Evolutionary conservation across 2,113 vertebrate species (phyloP), one percentile per base, ranked within the genome.

Genomic region (Lynx canadensis): DNA sequence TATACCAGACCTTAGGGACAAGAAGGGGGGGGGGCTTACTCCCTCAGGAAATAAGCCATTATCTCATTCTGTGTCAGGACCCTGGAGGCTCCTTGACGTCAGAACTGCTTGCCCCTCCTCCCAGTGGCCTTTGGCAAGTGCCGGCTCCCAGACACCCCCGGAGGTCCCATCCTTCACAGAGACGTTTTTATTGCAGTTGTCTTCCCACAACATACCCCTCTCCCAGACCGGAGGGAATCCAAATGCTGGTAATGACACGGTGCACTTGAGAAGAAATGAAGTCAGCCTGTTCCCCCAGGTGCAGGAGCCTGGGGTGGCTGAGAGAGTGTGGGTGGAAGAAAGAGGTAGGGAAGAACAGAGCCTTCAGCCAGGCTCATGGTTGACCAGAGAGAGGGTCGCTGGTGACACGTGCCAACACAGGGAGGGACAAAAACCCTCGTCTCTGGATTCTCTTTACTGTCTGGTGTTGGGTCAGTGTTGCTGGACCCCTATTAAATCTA

Each of bases 21-120:
- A 41, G 41, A 41, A 6, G 29, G 18, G 55, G 55, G 57, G 21
- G 21, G 57, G 29, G 41, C 96, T 95, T 81, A 48, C 92, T 97
- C 90, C 81, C 66, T 96, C 60, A 36, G 45, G 93, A 93, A 96
- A 74, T 93, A 96, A 96, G 85, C 88, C 81, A 93, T 97, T 91
- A 96, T 98, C 95, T 98, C 94, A 97, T 91, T 96, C 97, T 45
- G 84, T 97, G 98, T 98, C 97, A 96, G 86, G 97, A 98, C 97
- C 97, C 83, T 48, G 68, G 69, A 96, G 63, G 16, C 23, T 93
- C 86, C 73, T 97, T 98, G 97, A 98, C 97, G 94, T 97, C 97
- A 97, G 66, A 90, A 78, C 12, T 12, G 8, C 91, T 86, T 3
- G 0, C 52, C 15, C 92, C 21, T 48, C 97, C 52, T 89, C 45